Percentiles rank a stretch among this genome's conserved stretches.
Evolutionary conservation across 1,140 invertebrate genomes (phyloP).

Genomic region (Drosophila ficusphila): DNA sequence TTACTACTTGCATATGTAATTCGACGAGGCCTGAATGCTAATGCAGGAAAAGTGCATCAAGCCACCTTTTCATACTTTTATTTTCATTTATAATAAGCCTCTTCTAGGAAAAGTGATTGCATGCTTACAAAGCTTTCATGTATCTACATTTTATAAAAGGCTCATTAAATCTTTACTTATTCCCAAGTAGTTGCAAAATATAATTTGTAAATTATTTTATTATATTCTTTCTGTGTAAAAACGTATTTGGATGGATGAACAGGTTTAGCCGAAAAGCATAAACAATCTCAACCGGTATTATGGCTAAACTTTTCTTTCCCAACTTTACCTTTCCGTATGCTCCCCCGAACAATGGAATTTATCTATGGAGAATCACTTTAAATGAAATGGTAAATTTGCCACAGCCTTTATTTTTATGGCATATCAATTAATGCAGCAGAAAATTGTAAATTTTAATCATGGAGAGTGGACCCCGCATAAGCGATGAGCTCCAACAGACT

Average conservation of each 20-base stretch:
- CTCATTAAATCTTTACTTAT: no score
- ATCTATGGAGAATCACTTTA: not conserved
- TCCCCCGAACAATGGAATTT: not conserved
- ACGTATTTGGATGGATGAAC: constrained; percentile 8
- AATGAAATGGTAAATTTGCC: constrained; percentile 8
- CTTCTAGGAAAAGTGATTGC: no score
- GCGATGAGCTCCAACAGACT: constrained; percentile 19
- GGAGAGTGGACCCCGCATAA: constrained; percentile 21
- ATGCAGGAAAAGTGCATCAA: no score
- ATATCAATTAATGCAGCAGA: constrained; percentile 17
- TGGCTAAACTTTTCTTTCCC: constrained; percentile 46
- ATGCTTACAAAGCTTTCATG: no score
- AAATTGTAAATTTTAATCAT: constrained; percentile 47
- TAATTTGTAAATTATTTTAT: not conserved
- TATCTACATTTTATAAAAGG: no score
- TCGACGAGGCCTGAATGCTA: no score
- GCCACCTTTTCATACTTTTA: no score
- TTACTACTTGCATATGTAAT: no score
- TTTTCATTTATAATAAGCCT: no score
- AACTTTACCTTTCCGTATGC: constrained; percentile 8
- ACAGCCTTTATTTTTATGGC: constrained; percentile 5
- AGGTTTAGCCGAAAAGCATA: constrained; percentile 53
- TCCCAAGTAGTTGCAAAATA: no score
- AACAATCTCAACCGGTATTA: constrained; percentile 68
- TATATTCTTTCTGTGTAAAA: not conserved